These are phyloP conservation scores for Sprattus sprattus DNA, from an alignment of 2,113 vertebrate genomes.

Conservation along the genomic window DNA sequence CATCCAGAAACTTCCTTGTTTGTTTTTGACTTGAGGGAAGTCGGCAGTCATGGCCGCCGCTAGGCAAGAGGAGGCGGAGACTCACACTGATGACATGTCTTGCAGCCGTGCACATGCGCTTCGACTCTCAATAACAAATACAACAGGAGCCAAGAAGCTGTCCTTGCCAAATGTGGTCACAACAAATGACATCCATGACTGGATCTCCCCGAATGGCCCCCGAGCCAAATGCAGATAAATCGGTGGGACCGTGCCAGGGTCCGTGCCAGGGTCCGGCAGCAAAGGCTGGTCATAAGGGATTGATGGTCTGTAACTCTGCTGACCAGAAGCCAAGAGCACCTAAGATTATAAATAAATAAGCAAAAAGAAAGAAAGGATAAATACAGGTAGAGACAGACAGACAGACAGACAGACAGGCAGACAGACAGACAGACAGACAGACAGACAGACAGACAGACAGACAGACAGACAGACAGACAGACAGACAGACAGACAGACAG, in stretches of 20 bases:
- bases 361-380: constrained; percentile 52
- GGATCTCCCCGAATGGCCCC: constrained; percentile 61
- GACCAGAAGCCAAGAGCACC: constrained; percentile 62
- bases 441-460: neutral
- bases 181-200: constrained; percentile 68
- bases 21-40: too few species aligned
- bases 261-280: constrained; percentile 61
- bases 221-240: constrained; percentile 69
- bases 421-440: neutral
- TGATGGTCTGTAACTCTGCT: constrained; percentile 59
- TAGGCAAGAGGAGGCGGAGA: constrained; percentile 18
- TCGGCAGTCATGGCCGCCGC: neutral
- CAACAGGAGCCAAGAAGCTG: constrained; percentile 58
- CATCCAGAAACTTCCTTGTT: neutral
- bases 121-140: constrained; percentile 51
- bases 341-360: constrained; percentile 56
- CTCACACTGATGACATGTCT: constrained; percentile 58
- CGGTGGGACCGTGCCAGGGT: constrained; percentile 60
- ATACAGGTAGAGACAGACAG: neutral
- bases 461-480: neutral
- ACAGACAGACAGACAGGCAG: neutral
- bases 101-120: constrained; percentile 63
- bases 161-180: constrained; percentile 68
- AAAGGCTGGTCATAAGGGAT: constrained; percentile 55
- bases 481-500: neutral